These are phyloP conservation scores for Bubo bubo DNA, from an alignment of 2,113 vertebrate genomes.

Conservation along the genomic window DNA sequence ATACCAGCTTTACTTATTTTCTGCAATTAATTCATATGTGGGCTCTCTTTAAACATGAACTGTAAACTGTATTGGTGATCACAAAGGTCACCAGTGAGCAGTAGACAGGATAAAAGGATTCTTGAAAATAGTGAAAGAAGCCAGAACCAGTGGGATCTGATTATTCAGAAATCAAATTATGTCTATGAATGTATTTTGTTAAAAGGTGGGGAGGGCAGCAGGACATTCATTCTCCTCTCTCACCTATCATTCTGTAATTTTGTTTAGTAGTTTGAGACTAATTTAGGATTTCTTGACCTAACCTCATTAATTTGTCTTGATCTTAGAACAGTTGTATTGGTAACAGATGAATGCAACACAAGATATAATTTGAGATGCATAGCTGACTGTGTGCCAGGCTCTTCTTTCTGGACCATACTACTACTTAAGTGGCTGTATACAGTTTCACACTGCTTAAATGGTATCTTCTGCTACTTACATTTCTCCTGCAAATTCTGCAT, in stretches of 20 bases:
- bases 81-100: neutral
- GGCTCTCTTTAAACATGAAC: neutral
- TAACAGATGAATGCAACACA: neutral
- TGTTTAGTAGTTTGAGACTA: neutral
- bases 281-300: neutral
- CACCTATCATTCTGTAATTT: neutral
- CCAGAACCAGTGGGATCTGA: neutral
- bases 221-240: neutral
- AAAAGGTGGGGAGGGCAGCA: neutral
- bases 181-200: neutral
- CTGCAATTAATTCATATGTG: neutral
- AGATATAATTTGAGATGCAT: neutral
- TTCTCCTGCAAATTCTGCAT: neutral
- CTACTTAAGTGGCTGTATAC: neutral
- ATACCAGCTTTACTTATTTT: neutral
- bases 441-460: neutral
- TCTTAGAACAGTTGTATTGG: neutral
- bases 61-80: neutral
- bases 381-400: neutral
- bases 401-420: neutral
- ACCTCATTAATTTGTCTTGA: neutral
- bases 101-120: neutral
- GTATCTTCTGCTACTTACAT: slow-evolving; percentile 13
- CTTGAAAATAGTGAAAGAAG: neutral
- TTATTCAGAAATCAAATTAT: neutral